Evolutionary conservation across 2,113 vertebrate species (phyloP).

Genomic region (Lepus europaeus): DNA sequence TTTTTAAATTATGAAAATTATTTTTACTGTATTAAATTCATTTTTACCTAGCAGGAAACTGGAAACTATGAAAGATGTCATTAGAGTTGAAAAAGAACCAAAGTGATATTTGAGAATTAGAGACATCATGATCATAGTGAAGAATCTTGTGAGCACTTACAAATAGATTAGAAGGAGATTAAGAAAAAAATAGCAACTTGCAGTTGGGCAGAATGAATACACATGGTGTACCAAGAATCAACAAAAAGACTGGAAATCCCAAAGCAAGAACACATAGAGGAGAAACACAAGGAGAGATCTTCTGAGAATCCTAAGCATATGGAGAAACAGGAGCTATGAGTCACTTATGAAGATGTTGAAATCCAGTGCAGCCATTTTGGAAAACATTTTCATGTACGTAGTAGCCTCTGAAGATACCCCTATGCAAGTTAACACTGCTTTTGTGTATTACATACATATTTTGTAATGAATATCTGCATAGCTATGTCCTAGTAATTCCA

Average conservation of each 20-base stretch:
- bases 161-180: not conserved
- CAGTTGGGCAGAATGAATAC: not conserved
- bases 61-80: not conserved
- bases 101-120: constrained; percentile 43
- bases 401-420: not conserved
- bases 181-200: not conserved
- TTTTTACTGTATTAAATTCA: not conserved
- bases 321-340: not conserved
- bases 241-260: not conserved
- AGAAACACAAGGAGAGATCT: not conserved
- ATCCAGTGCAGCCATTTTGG: not conserved
- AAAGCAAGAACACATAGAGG: not conserved
- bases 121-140: not conserved
- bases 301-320: not conserved
- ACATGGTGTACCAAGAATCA: not conserved
- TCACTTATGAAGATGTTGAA: not conserved
- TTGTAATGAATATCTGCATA: not conserved
- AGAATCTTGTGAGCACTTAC: not conserved
- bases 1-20: constrained; percentile 3
- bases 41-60: not conserved
- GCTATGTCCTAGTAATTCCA: not conserved
- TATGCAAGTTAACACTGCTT: not conserved
- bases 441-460: not conserved
- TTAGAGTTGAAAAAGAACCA: not conserved
- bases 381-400: not conserved